Base-by-base conservation (phyloP, 2,888 invertebrate species). In the Molorchus minor region DNA sequence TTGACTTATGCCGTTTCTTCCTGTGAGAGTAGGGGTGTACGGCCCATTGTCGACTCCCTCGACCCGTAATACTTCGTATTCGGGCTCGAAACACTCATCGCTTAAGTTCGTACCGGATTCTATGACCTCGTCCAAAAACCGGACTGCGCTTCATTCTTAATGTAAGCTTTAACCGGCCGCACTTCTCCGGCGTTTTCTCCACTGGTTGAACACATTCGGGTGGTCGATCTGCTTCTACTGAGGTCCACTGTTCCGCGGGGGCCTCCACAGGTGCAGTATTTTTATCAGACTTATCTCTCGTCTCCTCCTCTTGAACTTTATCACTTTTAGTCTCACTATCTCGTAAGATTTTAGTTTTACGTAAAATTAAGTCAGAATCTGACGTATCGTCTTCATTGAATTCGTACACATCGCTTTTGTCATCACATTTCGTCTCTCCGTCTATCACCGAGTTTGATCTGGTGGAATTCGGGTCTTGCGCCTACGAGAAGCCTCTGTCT, bases 101-200 rank as follows among this genome's bases (percentile, higher is more conserved):
- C 86, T 86, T 45, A 89, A 79, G 73, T 86, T 88, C 13, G 88
- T 88, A 20, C 90, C 89, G n/a, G 89, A 89, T 77, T 93, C 92
- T 74, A 92, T 88, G 1, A 92, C 88, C 74, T 94, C 93, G 74
- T 94, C 94, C 44, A 93, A 81, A n/a, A 53, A 92, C 89, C 1
- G 93, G 93, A 65, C 93, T 93, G 21, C 94, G 87, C 78, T 95
- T 94, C 86, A 95, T 92, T 3, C 94, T 86, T 58, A 95, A 80
- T 3, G 93, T 94, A 61, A 95, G 79, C 76, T 93, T 93, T 49
- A 94, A 79, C 3, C 90, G 85, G 8, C 78, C 77, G 51, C 76
- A 71, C 51, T 78, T 79, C 44, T 71, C 72, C 10, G 75, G 71
- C n/a, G 72, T 74, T 70, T 67, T 78, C 72, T 60, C 73, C 51